Conservation (phyloP, 2,888 invertebrate genomes). For the Galeopsomyia nigrocyanea region DNA sequence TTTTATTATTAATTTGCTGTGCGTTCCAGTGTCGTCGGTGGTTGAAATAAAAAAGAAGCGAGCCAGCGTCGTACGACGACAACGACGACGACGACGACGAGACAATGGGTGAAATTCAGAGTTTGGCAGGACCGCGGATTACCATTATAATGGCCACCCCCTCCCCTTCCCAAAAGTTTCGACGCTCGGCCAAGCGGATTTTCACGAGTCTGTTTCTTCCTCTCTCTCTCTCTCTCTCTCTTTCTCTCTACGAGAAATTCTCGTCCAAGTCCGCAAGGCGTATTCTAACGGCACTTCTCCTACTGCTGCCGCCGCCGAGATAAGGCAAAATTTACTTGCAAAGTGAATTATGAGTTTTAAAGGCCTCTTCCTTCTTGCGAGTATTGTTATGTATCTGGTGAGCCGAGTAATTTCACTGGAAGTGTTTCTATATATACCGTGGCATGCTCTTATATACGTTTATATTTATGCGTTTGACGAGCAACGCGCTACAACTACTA, state of each 20-base stretch:
- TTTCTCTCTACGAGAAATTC: background rate
- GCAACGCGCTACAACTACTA: too few relatives aligned
- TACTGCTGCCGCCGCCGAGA: conserved; percentile 2
- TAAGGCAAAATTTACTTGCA: conserved; percentile 12
- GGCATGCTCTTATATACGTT: too few relatives aligned
- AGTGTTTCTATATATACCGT: too few relatives aligned
- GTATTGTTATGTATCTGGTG: conserved; percentile 11
- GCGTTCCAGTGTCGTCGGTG: background rate
- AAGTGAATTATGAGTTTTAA: conserved; percentile 37
- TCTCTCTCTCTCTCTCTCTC: conserved; percentile 6
- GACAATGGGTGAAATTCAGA: background rate
- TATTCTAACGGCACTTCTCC: background rate
- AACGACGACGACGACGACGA: background rate
- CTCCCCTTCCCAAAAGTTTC: conserved; percentile 12
- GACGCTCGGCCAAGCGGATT: conserved; percentile 10
- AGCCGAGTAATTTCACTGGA: background rate
- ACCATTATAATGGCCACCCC: conserved; percentile 33
- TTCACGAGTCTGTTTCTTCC: conserved; percentile 13
- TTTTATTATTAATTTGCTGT: conserved; percentile 26
- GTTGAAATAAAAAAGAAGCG: background rate
- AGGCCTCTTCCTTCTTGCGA: conserved; percentile 11
- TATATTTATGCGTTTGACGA: too few relatives aligned
- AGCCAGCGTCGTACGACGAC: background rate
- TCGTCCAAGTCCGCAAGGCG: background rate
- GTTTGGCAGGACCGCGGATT: conserved; percentile 11